phyloP scores from a whole-genome alignment of 2,113 vertebrate genomes.

The Casuarius casuarius region DNA sequence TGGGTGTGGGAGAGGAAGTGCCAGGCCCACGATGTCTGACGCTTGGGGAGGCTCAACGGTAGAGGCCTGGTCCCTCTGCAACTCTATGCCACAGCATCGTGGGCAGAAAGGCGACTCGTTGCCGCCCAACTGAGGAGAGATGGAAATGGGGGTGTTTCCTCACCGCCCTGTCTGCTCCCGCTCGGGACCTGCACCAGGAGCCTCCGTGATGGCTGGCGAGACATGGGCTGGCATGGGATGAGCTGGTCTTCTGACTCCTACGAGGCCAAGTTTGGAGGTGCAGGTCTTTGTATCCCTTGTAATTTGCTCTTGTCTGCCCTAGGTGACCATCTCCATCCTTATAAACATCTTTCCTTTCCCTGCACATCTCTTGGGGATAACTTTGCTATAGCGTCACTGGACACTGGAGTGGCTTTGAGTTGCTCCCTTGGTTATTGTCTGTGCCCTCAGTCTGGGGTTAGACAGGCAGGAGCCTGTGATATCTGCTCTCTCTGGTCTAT shows the following conservation, averaged over 20 bases:
- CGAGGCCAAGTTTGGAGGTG: background rate
- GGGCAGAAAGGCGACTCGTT: background rate
- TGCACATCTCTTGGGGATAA: background rate
- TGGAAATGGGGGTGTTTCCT: too few species aligned
- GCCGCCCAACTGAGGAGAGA: too few species aligned
- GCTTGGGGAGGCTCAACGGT: too few species aligned
- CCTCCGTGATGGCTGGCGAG: background rate
- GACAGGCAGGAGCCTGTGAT: background rate
- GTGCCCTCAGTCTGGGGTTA: background rate
- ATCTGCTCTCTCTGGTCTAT: accelerated
- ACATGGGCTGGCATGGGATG: background rate
- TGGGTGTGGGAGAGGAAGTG: background rate
- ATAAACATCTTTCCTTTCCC: background rate
- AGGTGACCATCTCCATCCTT: background rate
- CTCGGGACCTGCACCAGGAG: background rate
- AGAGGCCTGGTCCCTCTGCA: too few species aligned
- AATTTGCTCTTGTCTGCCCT: background rate
- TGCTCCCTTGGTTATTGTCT: accelerated
- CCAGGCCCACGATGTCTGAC: too few species aligned
- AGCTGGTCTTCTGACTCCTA: background rate
- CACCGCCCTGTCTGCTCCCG: too few species aligned
- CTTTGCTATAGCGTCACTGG: background rate
- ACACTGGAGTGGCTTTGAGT: background rate
- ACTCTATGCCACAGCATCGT: too few species aligned
- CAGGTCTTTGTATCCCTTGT: background rate